Evolutionary conservation across 2,113 vertebrate species (phyloP).

Genomic region (Centropus unirufus): DNA sequence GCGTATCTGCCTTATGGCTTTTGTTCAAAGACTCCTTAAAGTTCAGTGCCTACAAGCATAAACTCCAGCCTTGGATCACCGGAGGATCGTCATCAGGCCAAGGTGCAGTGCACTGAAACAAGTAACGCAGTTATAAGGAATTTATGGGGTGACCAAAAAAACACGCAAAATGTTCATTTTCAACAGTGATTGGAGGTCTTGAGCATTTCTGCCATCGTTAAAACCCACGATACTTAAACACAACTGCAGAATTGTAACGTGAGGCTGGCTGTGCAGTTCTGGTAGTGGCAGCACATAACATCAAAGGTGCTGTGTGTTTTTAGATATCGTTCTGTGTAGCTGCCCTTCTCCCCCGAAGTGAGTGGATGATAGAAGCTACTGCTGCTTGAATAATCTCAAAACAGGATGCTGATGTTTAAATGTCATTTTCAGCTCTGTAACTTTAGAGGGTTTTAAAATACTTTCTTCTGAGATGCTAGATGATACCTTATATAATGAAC

Average conservation of each 20-base stretch:
- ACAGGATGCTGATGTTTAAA: background rate
- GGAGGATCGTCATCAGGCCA: background rate
- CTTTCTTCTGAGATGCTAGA: background rate
- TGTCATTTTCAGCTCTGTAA: background rate
- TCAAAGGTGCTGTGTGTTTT: background rate
- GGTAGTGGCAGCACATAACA: background rate
- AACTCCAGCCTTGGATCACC: background rate
- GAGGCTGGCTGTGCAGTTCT: background rate
- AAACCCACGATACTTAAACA: background rate
- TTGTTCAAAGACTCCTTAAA: background rate
- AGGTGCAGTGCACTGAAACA: background rate
- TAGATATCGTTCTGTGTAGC: background rate
- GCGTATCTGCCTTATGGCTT: background rate
- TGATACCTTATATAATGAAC: background rate
- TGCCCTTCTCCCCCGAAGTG: background rate
- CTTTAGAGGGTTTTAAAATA: background rate
- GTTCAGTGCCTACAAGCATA: background rate
- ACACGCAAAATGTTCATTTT: background rate
- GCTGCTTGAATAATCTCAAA: background rate
- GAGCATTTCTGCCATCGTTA: background rate
- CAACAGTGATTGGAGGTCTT: background rate
- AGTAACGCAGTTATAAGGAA: background rate
- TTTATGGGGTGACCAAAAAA: background rate
- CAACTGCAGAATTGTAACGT: background rate
- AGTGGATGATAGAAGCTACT: background rate